Base-by-base conservation (phyloP, 2,888 invertebrate genomes). In the Drosophila kambysellisi region DNA sequence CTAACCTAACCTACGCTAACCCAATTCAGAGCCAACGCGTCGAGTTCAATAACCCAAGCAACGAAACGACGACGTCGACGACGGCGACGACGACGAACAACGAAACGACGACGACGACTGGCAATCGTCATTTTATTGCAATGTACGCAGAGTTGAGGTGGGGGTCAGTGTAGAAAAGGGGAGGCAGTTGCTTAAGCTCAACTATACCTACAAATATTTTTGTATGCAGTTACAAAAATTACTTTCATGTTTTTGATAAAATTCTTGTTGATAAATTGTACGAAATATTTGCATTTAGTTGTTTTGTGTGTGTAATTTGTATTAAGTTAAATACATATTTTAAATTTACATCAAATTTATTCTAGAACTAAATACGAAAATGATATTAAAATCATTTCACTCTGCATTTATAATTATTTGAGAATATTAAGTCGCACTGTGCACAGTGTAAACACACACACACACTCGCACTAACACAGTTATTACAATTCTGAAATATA, bases 1-100 rank as follows among this genome's bases (percentile, higher is more conserved):
- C 66, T 70, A 79, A 85, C 86, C 83, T 90, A 87, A 89, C 85
- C 87, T 89, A 89, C 87, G 88, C 82, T 87, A 87, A 87, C 87
- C 87, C 85, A 87, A 87, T 90, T 87, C 89, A 70, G 69, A 74
- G 77, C 81, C 82, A 81, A 74, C 77, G 62, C 85, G 59, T 50
- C 33, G 87, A 66, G 85, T 85, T 85, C 85, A 85, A 86, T 83
- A 89, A 85, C 88, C 78, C 90, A 64, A 66, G 65, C 64, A 58
- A 32, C 59, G 35, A 46, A 60, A 32, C 60, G 54, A 39, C 52
- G 29, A 50, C 35, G 56, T 15, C 50, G 8, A 54, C 7, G 43
- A 15, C 33, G 51, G 48, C 20, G 39, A 0, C 51, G 35, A 41
- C 64, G 56, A 25, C 54, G 43, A 59, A 25, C 54, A 25, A 25